Base-by-base conservation (phyloP, 2,113 vertebrate species). In the Megaleporinus macrocephalus region DNA sequence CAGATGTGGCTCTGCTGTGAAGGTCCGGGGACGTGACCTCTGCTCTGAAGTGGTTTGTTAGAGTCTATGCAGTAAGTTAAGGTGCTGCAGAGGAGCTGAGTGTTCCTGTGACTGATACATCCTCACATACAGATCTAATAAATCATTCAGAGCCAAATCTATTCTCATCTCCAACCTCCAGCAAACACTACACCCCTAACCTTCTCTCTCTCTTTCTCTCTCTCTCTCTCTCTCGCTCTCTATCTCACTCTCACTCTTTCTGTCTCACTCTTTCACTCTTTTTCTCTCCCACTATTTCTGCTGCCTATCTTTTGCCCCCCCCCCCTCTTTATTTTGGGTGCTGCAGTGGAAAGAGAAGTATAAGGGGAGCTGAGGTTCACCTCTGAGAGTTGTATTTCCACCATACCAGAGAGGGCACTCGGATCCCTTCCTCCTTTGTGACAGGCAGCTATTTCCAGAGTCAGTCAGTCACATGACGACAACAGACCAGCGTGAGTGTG, bases 71-170 rank as follows among this genome's bases (percentile, higher is more conserved):
- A 6, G 18, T 33, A 79, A 69, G 61, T 41, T 81, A 63, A 57
- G 55, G 59, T 84, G 47, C 71, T 62, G 78, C 14, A 53, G 65
- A 27, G 22, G n/a, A n/a, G n/a, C 24, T 22, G 53, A 22, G 18
- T 15, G 7, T 55, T 78, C 16, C 55, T 57, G 20, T 47, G 33
- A 36, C 63, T 27, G 30, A 16, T 27, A 30, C 22, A 41, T 22
- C 10, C 4, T n/a, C 74, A 68, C 61, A 30, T 66, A 30, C 72
- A 49, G 55, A 59, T 41, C 62, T 88, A 83, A 87, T 86, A 86
- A 87, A 89, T 89, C 80, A 88, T 86, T 86, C 36, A 88, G 73
- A 74, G 75, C 81, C 74, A 83, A 76, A 72, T 83, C 59, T 80
- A 44, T 86, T 84, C 66, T 86, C 78, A 80, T 84, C 86, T 30